Base-by-base conservation (phyloP, 2,888 invertebrate species). In the Andrena dorsata region DNA sequence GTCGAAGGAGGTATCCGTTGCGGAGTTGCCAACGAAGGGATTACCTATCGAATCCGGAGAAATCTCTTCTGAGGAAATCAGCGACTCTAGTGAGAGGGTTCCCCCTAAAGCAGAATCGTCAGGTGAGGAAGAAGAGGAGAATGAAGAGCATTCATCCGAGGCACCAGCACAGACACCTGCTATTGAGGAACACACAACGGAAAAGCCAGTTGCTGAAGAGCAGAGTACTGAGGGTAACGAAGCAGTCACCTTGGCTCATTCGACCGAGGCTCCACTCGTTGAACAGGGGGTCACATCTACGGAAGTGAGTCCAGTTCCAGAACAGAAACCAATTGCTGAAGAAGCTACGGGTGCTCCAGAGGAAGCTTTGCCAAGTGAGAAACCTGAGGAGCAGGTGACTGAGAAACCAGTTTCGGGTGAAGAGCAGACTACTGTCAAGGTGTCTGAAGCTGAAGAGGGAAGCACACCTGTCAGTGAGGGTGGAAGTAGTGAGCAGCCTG, bases 1-100 rank as follows among this genome's bases (percentile, higher is more conserved):
- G n/a, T 80, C 80, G 41, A 84, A 85, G 35, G 75, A 83, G 75
- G 72, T 73, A 65, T 68, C 85, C 16, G 77, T 82, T 3, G 84
- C 84, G 20, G 83, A 85, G 82, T 87, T 85, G 76, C 90, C 85
- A 78, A 89, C 81, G 4, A 90, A 91, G 47, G 85, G 84, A 71
- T 66, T 89, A 13, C 49, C 76, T 30, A 64, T 90, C 47, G 86
- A 68, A 69, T 88, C 90, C 68, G 86, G 84, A n/a, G 86, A 88
- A 74, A 79, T 76, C 10, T 88, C 88, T 7, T 86, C 90, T 20
- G 89, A 88, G 16, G 86, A 87, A 76, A 64, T 69, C 20, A 80
- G 76, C 41, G 76, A 82, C 10, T 70, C 77, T 26, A 35, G 75
- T 75, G 85, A 88, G 41, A 83, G 83, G 61, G 64, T 76, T 3